Conservation (phyloP, 2,113 vertebrate genomes). For the Poeciliopsis prolifica region DNA sequence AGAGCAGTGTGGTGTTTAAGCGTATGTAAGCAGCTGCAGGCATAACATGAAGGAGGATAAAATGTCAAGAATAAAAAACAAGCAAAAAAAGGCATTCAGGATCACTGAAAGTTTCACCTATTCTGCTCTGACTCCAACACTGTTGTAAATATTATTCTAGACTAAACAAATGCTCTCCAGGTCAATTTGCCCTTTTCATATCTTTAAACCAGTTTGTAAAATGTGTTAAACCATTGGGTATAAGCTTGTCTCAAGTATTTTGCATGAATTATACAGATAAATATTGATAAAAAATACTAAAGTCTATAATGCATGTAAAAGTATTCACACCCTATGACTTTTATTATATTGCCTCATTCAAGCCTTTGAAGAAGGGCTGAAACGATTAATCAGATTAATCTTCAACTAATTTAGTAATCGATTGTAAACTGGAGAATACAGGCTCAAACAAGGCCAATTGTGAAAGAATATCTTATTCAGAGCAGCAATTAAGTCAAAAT, state of each 20-base stretch:
- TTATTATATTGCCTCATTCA: background rate
- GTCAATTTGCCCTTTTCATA: background rate
- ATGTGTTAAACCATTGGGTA: background rate
- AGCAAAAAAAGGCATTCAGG: background rate
- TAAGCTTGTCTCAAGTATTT: background rate
- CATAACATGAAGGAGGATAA: background rate
- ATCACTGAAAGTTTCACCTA: background rate
- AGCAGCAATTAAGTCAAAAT: too few relatives aligned
- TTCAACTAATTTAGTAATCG: too few relatives aligned
- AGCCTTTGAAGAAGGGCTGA: too few relatives aligned
- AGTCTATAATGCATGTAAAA: background rate
- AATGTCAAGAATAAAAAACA: background rate
- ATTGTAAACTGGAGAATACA: too few relatives aligned
- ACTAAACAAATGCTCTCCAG: background rate
- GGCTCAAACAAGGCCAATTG: too few relatives aligned
- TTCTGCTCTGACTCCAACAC: background rate
- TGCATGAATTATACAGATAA: background rate
- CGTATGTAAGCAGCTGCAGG: slow-evolving; percentile 3
- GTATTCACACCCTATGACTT: background rate
- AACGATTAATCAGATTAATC: too few relatives aligned
- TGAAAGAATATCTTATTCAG: too few relatives aligned
- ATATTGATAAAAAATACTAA: background rate
- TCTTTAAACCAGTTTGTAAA: background rate
- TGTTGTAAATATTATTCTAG: background rate
- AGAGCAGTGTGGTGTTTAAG: slow-evolving; percentile 1